These are phyloP conservation scores for Geodia barretti DNA, from an alignment of 37 sponge, comb jelly and placozoan species.

Conservation along the genomic window DNA sequence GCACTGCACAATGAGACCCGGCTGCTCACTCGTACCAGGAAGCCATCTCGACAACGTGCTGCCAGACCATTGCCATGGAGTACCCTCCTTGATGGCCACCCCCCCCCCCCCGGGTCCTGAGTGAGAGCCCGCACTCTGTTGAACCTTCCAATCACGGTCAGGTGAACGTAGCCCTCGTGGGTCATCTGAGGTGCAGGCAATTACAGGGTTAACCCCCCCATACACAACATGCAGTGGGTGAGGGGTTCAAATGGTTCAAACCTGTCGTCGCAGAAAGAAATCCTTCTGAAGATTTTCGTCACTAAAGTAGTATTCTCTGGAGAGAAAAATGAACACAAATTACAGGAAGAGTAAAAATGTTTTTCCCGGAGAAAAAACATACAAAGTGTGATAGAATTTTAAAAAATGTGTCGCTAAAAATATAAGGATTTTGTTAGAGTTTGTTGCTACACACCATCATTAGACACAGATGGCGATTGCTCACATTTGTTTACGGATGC, in stretches of 20 bases:
- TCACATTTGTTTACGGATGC: conserved; percentile 89
- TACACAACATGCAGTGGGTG: not conserved
- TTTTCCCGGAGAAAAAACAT: no score
- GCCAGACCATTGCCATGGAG: conserved; percentile 37
- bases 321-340: no score
- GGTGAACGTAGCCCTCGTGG: conserved; percentile 87
- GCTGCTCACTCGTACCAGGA: no score
- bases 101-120: conserved; percentile 84
- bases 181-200: conserved; percentile 99
- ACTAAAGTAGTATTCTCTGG: conserved; percentile 98
- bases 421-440: no score
- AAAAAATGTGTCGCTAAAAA: no score
- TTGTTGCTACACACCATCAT: conserved; percentile 20
- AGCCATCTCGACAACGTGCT: conserved; percentile 57
- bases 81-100: conserved; percentile 83
- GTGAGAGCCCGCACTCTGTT: conserved; percentile 87
- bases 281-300: conserved; percentile 94
- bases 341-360: no score
- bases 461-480: conserved; percentile 7
- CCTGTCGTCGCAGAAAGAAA: conserved; percentile 89
- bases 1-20: no score
- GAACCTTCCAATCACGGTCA: conserved; percentile 85
- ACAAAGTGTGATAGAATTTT: no score
- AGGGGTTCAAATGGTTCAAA: conserved; percentile 16
- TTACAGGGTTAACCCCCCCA: not conserved